phyloP scores from a whole-genome alignment of 2,888 invertebrate genomes.

The Drosophila colorata region DNA sequence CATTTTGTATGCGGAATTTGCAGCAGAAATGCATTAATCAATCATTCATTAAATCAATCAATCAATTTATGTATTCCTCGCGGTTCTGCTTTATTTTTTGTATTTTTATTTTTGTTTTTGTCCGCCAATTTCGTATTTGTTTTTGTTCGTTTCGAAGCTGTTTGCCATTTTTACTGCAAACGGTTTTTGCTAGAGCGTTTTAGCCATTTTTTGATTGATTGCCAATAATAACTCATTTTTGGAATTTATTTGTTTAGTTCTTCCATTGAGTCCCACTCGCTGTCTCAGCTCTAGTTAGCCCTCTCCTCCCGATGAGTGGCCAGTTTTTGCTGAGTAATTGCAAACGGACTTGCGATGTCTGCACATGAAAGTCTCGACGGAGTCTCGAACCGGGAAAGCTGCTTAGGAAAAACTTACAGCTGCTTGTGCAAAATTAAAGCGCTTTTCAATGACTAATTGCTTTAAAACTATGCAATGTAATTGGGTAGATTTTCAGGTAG shows the following conservation, averaged over 20 bases:
- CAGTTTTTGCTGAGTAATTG: slow-evolving; percentile 40
- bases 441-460: slow-evolving; percentile 34
- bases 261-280: slow-evolving; percentile 6
- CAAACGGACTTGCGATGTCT: slow-evolving; percentile 4
- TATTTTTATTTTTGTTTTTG: slow-evolving; percentile 14
- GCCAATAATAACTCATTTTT: slow-evolving; percentile 79
- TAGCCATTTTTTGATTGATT: slow-evolving; percentile 71
- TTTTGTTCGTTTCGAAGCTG: slow-evolving; percentile 31
- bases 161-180: slow-evolving; percentile 45
- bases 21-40: slow-evolving; percentile 82
- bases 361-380: neutral
- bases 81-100: slow-evolving; percentile 28
- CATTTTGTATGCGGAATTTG: slow-evolving; percentile 80
- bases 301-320: slow-evolving; percentile 24
- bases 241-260: slow-evolving; percentile 60
- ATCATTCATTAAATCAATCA: slow-evolving; percentile 83
- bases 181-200: slow-evolving; percentile 48
- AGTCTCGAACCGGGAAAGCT: slow-evolving; percentile 1
- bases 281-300: slow-evolving; percentile 41
- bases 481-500: neutral
- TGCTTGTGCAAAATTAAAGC: slow-evolving; percentile 12
- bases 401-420: slow-evolving; percentile 14
- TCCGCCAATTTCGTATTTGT: slow-evolving; percentile 33
- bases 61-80: slow-evolving; percentile 74
- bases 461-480: slow-evolving; percentile 5